These are phyloP conservation scores for Palloptera scutellata DNA, from an alignment of 2,888 invertebrate species.

Conservation along the genomic window DNA sequence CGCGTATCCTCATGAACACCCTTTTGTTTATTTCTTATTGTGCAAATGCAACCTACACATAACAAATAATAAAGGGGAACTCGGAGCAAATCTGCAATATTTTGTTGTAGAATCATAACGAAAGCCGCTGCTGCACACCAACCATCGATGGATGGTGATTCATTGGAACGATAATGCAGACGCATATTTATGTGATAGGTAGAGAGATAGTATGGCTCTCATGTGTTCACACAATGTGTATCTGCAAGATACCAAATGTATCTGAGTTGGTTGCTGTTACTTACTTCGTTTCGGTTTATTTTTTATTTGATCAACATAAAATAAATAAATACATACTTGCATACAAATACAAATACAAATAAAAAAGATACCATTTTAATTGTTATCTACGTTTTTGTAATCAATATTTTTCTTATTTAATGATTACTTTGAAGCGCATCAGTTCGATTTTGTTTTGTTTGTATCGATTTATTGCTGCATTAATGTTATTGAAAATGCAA, in stretches of 20 bases:
- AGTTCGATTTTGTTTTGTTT: too few relatives aligned
- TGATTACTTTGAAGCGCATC: conserved; percentile 20
- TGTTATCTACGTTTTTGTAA: conserved; percentile 31
- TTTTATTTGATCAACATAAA: not conserved
- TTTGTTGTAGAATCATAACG: conserved; percentile 6
- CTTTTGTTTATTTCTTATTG: conserved; percentile 17
- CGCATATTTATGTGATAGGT: too few relatives aligned
- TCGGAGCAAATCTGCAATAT: too few relatives aligned
- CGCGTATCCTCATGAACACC: conserved; percentile 24
- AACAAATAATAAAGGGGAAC: too few relatives aligned
- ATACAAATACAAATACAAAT: too few relatives aligned
- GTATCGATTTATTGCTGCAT: conserved; percentile 11
- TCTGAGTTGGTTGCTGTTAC: not conserved
- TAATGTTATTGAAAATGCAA: conserved; percentile 18
- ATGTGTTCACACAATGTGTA: too few relatives aligned
- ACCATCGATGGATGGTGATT: conserved; percentile 11
- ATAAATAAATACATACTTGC: too few relatives aligned
- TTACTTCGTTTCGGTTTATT: not conserved
- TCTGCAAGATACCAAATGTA: not conserved
- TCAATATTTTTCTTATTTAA: conserved; percentile 32
- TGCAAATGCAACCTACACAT: conserved; percentile 11
- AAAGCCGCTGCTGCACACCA: not conserved
- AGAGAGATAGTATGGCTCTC: too few relatives aligned
- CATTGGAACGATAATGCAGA: not conserved
- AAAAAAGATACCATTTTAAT: conserved; percentile 20